These are phyloP conservation scores for Magallana ariakensis DNA, from an alignment of 1,140 invertebrate genomes.

Conservation along the genomic window DNA sequence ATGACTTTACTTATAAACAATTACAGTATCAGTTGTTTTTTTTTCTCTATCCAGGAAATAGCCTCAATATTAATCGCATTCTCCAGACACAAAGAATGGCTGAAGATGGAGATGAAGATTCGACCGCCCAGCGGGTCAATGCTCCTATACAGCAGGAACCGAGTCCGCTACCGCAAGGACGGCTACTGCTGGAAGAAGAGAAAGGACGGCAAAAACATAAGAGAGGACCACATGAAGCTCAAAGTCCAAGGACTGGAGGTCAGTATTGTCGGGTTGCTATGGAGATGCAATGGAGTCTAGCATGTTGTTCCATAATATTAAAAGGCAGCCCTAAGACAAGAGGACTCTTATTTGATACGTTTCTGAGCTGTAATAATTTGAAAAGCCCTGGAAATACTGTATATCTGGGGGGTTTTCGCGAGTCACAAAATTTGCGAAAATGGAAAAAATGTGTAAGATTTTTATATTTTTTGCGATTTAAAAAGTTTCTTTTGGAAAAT, in stretches of 20 bases:
- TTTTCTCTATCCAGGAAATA: slow-evolving; percentile 89
- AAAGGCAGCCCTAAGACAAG: too few relatives aligned
- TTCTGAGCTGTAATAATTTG: too few relatives aligned
- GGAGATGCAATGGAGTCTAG: too few relatives aligned
- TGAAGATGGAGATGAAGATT: slow-evolving; percentile 97
- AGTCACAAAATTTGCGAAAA: too few relatives aligned
- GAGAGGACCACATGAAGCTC: slow-evolving; percentile 99
- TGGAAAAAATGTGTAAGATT: too few relatives aligned
- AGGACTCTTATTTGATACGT: too few relatives aligned
- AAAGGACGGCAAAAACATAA: slow-evolving; percentile 97
- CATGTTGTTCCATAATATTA: too few relatives aligned
- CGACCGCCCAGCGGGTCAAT: slow-evolving; percentile 97
- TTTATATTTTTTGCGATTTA: too few relatives aligned
- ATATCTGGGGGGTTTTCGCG: too few relatives aligned
- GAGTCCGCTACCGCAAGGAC: slow-evolving; percentile 96
- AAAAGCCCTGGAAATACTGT: too few relatives aligned
- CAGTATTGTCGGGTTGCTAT: slow-evolving; percentile 66
- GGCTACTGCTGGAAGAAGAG: slow-evolving; percentile 99
- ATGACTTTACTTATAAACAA: too few relatives aligned
- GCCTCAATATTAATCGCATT: slow-evolving; percentile 98
- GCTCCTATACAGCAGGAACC: slow-evolving; percentile 97
- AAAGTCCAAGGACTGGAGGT: slow-evolving; percentile 98
- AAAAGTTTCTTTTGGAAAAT: too few relatives aligned
- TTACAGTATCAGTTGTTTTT: not conserved
- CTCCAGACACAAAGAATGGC: slow-evolving; percentile 96